Conservation (phyloP, 2,888 invertebrate species). For the Epiblema foenella region DNA sequence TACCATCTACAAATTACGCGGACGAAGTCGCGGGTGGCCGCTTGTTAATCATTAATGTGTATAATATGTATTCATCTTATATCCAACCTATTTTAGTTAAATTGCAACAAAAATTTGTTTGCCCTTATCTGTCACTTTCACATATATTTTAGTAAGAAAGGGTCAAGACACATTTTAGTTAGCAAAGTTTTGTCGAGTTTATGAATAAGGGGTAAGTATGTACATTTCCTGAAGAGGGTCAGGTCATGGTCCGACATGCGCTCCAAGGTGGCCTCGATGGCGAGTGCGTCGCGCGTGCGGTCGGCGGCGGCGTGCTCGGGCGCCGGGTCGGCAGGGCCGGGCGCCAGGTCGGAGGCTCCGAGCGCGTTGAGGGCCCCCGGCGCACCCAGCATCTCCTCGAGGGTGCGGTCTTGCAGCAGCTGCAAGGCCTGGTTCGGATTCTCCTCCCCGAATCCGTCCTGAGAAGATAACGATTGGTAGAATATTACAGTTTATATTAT, state of each 20-base stretch:
- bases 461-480: no score
- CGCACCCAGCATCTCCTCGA: constrained; percentile 66
- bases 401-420: constrained; percentile 60
- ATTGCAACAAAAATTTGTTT: no score
- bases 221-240: constrained; percentile 69
- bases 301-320: constrained; percentile 40
- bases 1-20: no score
- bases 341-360: constrained; percentile 52
- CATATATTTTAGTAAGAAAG: no score
- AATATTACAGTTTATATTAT: no score
- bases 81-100: no score
- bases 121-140: no score
- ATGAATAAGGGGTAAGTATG: constrained; percentile 32
- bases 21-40: no score
- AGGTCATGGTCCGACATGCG: constrained; percentile 64
- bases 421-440: constrained; percentile 61
- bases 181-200: no score
- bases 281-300: constrained; percentile 41
- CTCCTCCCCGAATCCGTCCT: constrained; percentile 78
- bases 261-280: constrained; percentile 61
- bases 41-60: no score
- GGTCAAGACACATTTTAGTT: no score
- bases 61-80: no score
- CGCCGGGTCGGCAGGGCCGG: constrained; percentile 49
- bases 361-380: constrained; percentile 57